These are phyloP conservation scores for Cataglyphis rosenhaueri DNA, from an alignment of 2,888 invertebrate species.

Conservation along the genomic window DNA sequence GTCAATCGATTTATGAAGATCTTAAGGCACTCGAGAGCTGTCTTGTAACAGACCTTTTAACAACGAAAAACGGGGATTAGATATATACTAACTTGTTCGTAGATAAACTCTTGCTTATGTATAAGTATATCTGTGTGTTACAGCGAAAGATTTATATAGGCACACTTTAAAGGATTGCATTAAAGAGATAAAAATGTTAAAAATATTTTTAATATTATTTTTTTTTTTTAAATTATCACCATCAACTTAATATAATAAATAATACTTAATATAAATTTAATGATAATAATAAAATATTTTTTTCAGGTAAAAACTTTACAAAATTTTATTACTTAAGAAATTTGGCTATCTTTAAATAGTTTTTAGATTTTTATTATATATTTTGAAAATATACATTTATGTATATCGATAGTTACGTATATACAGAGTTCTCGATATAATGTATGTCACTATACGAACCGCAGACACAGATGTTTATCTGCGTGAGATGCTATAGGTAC, in stretches of 20 bases:
- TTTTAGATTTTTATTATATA: background rate
- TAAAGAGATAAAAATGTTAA: constrained; percentile 5
- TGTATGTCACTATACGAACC: constrained; percentile 12
- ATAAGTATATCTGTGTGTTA: background rate
- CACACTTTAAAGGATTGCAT: background rate
- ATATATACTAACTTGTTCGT: constrained; percentile 59
- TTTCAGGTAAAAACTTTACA: background rate
- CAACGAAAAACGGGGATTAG: constrained; percentile 51
- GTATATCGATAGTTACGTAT: background rate
- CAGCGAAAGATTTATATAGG: background rate
- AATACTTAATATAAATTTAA: background rate
- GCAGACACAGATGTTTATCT: constrained; percentile 36
- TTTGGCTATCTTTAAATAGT: background rate
- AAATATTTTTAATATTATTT: constrained; percentile 9
- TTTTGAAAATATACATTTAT: background rate
- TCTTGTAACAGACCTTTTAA: constrained; percentile 55
- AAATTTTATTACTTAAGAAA: background rate
- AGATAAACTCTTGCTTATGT: background rate
- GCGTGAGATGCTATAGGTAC: constrained; percentile 32
- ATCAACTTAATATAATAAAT: background rate
- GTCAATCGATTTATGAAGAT: constrained; percentile 57
- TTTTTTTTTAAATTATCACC: background rate
- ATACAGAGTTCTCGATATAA: background rate
- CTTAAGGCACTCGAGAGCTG: constrained; percentile 52
- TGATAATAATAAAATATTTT: constrained; percentile 15